These are phyloP conservation scores for Neostethus bicornis DNA, from an alignment of 2,797 vertebrate species.

Conservation along the genomic window DNA sequence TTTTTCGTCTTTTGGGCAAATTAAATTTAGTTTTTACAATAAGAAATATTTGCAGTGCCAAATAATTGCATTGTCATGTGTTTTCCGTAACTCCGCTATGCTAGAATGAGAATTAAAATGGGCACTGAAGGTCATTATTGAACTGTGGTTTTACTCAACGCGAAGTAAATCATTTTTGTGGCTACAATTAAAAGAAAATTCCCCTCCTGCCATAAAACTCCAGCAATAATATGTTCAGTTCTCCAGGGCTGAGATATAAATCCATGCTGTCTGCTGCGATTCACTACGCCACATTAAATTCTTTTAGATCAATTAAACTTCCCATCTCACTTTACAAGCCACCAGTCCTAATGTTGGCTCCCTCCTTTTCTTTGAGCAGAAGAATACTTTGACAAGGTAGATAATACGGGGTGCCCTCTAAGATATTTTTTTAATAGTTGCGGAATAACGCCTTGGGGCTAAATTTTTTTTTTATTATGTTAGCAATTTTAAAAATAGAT, in stretches of 20 bases:
- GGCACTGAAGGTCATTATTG: conserved; percentile 57
- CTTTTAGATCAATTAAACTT: conserved; percentile 86
- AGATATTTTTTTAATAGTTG: conserved; percentile 69
- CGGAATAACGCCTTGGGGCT: conserved; percentile 62
- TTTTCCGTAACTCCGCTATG: conserved; percentile 47
- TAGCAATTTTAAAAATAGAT: conserved; percentile 50
- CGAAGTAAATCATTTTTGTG: conserved; percentile 86
- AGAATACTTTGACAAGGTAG: conserved; percentile 61
- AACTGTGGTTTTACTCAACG: conserved; percentile 76
- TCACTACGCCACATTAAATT: conserved; percentile 87
- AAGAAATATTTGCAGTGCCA: conserved; percentile 7
- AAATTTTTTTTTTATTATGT: conserved; percentile 60
- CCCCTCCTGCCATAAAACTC: conserved; percentile 76
- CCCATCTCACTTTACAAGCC: conserved; percentile 85
- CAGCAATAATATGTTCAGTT: conserved; percentile 83
- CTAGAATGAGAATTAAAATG: conserved; percentile 57
- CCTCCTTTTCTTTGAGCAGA: conserved; percentile 51
- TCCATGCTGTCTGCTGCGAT: conserved; percentile 82
- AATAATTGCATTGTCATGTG: conserved; percentile 19
- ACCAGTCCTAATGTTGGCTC: conserved; percentile 74
- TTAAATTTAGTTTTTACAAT: conserved; percentile 13
- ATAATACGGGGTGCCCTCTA: conserved; percentile 45
- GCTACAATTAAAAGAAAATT: conserved; percentile 75
- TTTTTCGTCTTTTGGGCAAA: conserved; percentile 19
- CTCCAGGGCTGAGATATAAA: conserved; percentile 78